Conservation (phyloP, 2,113 vertebrate species). For the Phainopepla nitens region DNA sequence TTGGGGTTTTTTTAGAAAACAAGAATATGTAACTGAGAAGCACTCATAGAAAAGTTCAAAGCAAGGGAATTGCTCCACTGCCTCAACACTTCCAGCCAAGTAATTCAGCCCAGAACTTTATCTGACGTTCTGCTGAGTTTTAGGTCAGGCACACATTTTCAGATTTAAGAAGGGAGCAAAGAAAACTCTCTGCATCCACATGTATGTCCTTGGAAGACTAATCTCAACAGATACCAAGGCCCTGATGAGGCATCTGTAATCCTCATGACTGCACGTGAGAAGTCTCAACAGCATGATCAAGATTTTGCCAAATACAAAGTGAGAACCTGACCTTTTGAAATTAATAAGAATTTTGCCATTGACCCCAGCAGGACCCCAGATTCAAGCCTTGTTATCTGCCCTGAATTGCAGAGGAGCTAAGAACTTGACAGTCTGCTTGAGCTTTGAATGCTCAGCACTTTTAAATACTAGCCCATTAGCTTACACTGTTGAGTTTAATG, state of each 20-base stretch:
- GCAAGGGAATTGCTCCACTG: background rate
- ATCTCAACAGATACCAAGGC: background rate
- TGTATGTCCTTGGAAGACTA: background rate
- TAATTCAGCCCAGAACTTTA: background rate
- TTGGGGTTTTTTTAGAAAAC: background rate
- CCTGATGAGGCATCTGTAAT: background rate
- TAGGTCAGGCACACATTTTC: background rate
- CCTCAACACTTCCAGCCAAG: background rate
- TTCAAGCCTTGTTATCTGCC: background rate
- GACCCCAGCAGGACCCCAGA: background rate
- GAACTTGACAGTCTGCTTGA: background rate
- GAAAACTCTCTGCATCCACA: background rate
- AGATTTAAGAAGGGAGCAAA: background rate
- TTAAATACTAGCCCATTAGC: background rate
- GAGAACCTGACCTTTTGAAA: background rate
- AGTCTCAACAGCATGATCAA: background rate
- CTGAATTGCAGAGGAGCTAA: background rate
- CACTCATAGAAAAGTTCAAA: background rate
- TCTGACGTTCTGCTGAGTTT: constrained; percentile 8
- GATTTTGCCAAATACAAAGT: background rate
- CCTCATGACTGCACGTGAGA: background rate
- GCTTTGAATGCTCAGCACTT: background rate
- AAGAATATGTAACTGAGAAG: background rate
- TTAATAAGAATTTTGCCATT: background rate
- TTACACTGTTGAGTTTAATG: background rate